Base-by-base conservation (phyloP, 2,797 vertebrate species). In the Acipenser transmontanus region DNA sequence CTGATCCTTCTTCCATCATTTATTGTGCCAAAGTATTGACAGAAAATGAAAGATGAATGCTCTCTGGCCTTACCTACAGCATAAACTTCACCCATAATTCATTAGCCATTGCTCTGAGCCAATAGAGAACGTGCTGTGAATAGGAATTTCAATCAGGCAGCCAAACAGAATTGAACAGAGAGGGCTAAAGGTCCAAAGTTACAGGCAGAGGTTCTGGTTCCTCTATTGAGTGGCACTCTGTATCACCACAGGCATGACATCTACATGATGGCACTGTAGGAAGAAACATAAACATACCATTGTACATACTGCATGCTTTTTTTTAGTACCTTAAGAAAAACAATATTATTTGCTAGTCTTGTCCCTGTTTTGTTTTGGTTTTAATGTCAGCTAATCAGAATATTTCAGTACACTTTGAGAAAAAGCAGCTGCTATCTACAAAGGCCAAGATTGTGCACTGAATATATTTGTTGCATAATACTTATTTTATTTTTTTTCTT, bases 31-130 rank as follows among this genome's bases (percentile, higher is more conserved):
- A 68, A 76, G 75, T 83, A 85, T 82, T 48, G 81, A 81, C 70
- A 56, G 69, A 76, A 78, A 73, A 85, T 81, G 74, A 83, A 84
- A 84, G 78, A 86, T 83, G 72, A 71, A 82, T 83, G 77, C 69
- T 79, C 68, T 68, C 66, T 69, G 73, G 75, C 77, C 72, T 77
- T 82, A 80, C 74, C 77, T 79, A 72, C 69, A 78, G 77, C 75
- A 77, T 82, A 80, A 77, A 81, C 69, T 73, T 76, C 73, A 74
- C 74, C 72, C 69, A 73, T 82, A 81, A 83, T 80, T 83, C 80
- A 82, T 74, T 73, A 71, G 63, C 70, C 67, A 79, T 80, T 78
- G 80, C 80, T 84, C 81, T 79, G 69, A 78, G 79, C 75, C 71
- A 77, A 70, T 75, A 73, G 77, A 70, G 68, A 72, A 69, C 67